These are phyloP conservation scores for Nanorana parkeri DNA, from an alignment of 2,113 vertebrate species.

Conservation along the genomic window DNA sequence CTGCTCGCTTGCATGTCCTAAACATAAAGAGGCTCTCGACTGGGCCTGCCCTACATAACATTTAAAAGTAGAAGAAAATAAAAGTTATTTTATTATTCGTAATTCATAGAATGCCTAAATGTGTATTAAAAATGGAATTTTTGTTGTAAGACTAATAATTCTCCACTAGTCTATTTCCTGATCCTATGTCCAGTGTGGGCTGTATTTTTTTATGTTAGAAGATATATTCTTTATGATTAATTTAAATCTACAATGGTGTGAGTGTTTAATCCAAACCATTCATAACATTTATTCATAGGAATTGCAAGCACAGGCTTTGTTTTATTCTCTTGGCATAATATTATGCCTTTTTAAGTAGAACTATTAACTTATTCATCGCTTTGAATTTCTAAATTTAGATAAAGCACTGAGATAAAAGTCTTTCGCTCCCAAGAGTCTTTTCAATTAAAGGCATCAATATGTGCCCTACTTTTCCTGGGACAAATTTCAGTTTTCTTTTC, in stretches of 20 bases:
- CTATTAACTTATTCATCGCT: slow-evolving; percentile 57
- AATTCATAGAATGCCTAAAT: too few relatives aligned
- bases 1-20: too few relatives aligned
- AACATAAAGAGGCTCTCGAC: too few relatives aligned
- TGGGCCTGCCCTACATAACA: too few relatives aligned
- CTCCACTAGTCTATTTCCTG: too few relatives aligned
- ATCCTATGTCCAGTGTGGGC: too few relatives aligned
- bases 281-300: slow-evolving; percentile 17
- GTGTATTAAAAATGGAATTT: too few relatives aligned
- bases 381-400: slow-evolving; percentile 54
- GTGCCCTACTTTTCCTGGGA: slow-evolving; percentile 51
- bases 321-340: slow-evolving; percentile 37
- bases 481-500: slow-evolving; percentile 38
- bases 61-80: too few relatives aligned
- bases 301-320: slow-evolving; percentile 31
- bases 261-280: background rate
- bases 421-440: slow-evolving; percentile 34
- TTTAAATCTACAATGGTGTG: background rate
- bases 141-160: too few relatives aligned
- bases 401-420: slow-evolving; percentile 54
- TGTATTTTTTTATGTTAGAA: too few relatives aligned
- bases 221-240: too few relatives aligned
- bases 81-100: too few relatives aligned
- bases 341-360: slow-evolving; percentile 51
- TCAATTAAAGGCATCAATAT: slow-evolving; percentile 55